Evolutionary conservation across 1,140 invertebrate species (phyloP), one percentile per base, ranked within the genome.

Genomic region (Drosophila erecta): DNA sequence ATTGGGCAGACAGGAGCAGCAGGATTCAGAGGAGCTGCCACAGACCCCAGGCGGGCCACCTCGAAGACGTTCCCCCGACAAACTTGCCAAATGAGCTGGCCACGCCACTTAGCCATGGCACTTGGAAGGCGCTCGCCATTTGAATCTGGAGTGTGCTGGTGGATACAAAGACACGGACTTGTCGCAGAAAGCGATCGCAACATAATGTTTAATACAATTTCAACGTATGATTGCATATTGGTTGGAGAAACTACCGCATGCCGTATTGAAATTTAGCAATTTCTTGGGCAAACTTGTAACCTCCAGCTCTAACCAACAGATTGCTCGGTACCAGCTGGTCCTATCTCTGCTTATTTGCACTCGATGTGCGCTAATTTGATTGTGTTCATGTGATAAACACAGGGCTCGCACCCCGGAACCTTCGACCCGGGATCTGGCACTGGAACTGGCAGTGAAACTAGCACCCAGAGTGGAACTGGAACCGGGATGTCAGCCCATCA

Each of bases 281-380:
- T 49, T 27, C 24, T 30, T 11, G 47, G 4, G 14, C 15, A 15
- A 4, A 49, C 14, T 33, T 30, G 27, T 30, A 35, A 20, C 10
- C 30, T 30, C 30, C 2, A 30, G 10, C 30, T 30, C 30, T 10
- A 30, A 3, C 49, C 49, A 35, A 35, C 35, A 47, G 14, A 51
- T 62, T 50, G 60, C 41, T 54, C 43, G 49, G 64, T 58, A 60
- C 66, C 81, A 78, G 65, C 65, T 76, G 79, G 65, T 69, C 41
- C 84, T 89, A 80, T 90, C 85, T 84, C 65, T 40, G 69, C 76
- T 69, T 80, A 90, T 90, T 89, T 90, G 85, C 79, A 90, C 85
- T 90, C 84, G 76, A 84, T 84, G 85, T 84, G 84, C 85, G 84
- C 84, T 89, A 89, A 89, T 89, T 89, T 89, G 84, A 89, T 89